Evolutionary conservation across 2,113 vertebrate genomes (phyloP), one percentile per base, ranked within the genome.

Genomic region (Mormyrus iriodes): DNA sequence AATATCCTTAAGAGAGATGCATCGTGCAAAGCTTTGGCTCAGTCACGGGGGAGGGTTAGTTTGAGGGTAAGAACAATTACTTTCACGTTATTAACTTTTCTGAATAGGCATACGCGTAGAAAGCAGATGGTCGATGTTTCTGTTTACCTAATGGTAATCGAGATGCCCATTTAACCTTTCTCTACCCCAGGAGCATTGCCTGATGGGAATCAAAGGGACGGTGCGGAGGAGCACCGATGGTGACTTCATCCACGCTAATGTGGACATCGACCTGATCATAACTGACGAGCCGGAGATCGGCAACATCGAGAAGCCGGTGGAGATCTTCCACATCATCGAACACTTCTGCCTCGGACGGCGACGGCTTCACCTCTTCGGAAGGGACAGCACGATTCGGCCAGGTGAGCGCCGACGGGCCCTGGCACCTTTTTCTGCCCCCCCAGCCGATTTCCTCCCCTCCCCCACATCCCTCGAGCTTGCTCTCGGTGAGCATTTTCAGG

Each of bases 261-360:
- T 99, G 1, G 98, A 99, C 91, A 99, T 99, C 85, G 98, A 99
- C 93, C 95, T 99, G 42, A 99, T 99, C 91, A 99, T 99, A 91
- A 99, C 98, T 0, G 98, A 99, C 90, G 98, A 99, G 93, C 98
- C 98, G 0, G 98, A 99, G 92, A 99, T 99, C 53, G 98, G 98
- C 86, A 99, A 99, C 88, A 98, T 98, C 42, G 98, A 99, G 93
- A 99, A 99, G 84, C 98, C 98, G 0, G 98, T 99, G 2, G 98
- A 99, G 95, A 99, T 99, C 82, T 99, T 99, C 89, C 98, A 99
- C 92, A 99, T 99, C 90, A 99, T 99, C 15, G 98, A 99, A 88
- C 98, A 99, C 79, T 99, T 99, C 94, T 99, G 98, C 92, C 96
- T 99, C 0, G 98, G 98, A 7, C 97, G 97, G 15, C 94, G 98